Base-by-base conservation (phyloP, 2,113 vertebrate species). In the Rhizomys pruinosus region DNA sequence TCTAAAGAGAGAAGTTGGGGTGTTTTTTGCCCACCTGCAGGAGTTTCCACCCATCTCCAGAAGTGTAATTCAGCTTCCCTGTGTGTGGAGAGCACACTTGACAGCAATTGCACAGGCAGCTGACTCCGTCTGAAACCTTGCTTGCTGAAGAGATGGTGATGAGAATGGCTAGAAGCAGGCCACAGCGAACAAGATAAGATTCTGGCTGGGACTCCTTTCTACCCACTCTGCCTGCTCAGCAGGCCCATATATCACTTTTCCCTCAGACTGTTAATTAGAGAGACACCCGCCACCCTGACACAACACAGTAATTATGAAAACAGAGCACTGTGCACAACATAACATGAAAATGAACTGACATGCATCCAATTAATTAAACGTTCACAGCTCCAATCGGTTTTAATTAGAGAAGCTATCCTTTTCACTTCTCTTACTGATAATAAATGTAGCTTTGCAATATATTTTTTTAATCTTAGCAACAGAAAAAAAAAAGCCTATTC, bases 231-330 rank as follows among this genome's bases (percentile, higher is more conserved):
- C 96, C 96, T 95, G 94, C 89, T 95, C 94, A 85, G 29, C 96
- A 97, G 91, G 90, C 74, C 96, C 81, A 82, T 96, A 92, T 52
- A 94, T 96, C 94, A 96, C 82, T 69, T 80, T 96, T 97, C 96
- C 89, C 89, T 94, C 96, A 90, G 87, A 94, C 92, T 96, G 78
- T 95, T 98, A 98, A 98, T 98, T 98, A 98, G 97, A 96, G 79
- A 97, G 95, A 96, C 90, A 93, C 92, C 82, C 89, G 39, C 76
- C 96, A 96, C 95, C 95, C 97, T 87, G 39, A 84, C 95, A 93
- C n/a, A 94, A 95, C 92, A 81, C 1, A 3, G 93, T 97, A 77
- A 44, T 95, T 98, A 98, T 97, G 96, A 96, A 97, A 98, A 97
- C 94, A 97, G n/a, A n/a, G 73, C 37, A 12, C 92, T 90, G 92